Conservation (phyloP, 2,888 invertebrate genomes). For the Acanthosepion pharaonis region DNA sequence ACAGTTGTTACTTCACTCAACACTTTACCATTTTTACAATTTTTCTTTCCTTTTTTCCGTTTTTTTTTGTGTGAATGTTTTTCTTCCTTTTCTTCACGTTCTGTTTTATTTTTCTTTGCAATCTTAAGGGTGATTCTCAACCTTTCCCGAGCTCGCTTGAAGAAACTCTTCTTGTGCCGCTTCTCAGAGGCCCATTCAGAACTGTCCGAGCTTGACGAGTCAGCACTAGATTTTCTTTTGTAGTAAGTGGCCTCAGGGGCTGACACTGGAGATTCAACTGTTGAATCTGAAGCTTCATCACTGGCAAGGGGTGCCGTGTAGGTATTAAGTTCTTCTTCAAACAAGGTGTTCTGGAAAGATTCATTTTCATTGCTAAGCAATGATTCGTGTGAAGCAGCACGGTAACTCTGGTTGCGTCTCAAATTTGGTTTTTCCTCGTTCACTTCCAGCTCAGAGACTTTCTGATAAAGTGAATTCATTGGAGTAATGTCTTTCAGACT, state of each 20-base stretch:
- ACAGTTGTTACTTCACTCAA: constrained; percentile 41
- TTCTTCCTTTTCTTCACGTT: constrained; percentile 48
- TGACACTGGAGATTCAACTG: neutral
- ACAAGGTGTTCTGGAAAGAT: neutral
- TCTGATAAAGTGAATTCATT: constrained; percentile 50
- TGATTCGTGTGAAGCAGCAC: constrained; percentile 3
- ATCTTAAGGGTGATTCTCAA: constrained; percentile 56
- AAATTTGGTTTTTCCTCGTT: constrained; percentile 42
- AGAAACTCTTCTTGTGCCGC: constrained; percentile 63
- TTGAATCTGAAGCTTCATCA: neutral
- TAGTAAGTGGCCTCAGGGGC: constrained; percentile 17
- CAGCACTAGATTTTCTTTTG: constrained; percentile 43
- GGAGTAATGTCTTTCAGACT: constrained; percentile 46
- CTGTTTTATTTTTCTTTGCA: constrained; percentile 52
- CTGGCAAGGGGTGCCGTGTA: neutral
- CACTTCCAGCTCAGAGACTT: constrained; percentile 49
- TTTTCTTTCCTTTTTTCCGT: constrained; percentile 41
- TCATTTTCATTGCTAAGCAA: neutral
- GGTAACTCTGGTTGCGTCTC: neutral
- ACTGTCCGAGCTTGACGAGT: constrained; percentile 51
- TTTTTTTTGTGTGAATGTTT: constrained; percentile 47
- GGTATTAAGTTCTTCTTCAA: neutral
- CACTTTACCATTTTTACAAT: constrained; percentile 43
- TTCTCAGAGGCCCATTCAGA: constrained; percentile 43
- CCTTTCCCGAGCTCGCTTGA: constrained; percentile 62